Evolutionary conservation across 2,113 vertebrate species (phyloP).

Genomic region (Onychorhynchus coronatus): DNA sequence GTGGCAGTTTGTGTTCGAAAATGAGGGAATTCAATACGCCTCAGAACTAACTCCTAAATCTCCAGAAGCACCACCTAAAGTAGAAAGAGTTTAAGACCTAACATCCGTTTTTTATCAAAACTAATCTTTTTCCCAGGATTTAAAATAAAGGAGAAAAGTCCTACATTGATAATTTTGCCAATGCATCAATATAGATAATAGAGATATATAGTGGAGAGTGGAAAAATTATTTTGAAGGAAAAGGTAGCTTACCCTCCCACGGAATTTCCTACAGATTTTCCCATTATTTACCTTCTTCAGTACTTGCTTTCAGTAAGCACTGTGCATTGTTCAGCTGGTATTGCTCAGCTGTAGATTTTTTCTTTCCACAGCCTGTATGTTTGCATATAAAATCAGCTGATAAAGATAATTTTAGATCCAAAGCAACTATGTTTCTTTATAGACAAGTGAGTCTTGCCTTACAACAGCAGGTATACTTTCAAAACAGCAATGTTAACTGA

Average conservation of each 20-base stretch:
- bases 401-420: neutral
- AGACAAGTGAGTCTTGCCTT: neutral
- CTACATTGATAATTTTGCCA: neutral
- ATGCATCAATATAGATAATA: neutral
- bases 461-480: neutral
- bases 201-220: neutral
- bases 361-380: neutral
- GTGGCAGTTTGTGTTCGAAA: neutral
- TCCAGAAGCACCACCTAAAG: neutral
- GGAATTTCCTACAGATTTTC: neutral
- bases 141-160: neutral
- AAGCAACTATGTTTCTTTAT: neutral
- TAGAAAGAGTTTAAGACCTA: neutral
- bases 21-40: neutral
- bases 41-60: neutral
- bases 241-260: neutral
- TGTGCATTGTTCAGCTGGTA: neutral
- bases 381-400: neutral
- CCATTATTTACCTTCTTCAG: neutral
- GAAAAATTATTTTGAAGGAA: neutral
- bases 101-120: too few relatives aligned
- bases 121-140: neutral
- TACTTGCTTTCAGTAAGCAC: neutral
- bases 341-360: neutral
- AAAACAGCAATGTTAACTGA: neutral